Evolutionary conservation across 2,888 invertebrate genomes (phyloP).

Genomic region (Stegana nigrithorax): DNA sequence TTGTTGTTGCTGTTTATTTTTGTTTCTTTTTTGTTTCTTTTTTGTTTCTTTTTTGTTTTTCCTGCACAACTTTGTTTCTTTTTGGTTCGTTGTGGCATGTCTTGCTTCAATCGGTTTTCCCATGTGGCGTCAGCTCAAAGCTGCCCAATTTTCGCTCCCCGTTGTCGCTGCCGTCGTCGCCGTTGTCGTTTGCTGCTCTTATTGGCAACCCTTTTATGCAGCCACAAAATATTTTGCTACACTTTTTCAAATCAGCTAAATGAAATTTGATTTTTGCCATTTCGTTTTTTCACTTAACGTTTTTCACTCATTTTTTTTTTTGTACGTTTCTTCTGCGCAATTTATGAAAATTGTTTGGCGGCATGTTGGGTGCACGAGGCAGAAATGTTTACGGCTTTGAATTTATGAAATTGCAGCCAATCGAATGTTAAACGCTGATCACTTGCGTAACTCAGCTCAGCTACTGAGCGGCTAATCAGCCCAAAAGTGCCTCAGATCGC

Average conservation of each 20-base stretch:
- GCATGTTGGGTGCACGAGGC: too few relatives aligned
- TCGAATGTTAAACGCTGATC: too few relatives aligned
- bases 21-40: conserved; percentile 8
- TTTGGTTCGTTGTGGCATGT: too few relatives aligned
- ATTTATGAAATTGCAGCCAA: too few relatives aligned
- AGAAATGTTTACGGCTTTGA: too few relatives aligned
- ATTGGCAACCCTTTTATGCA: conserved; percentile 1
- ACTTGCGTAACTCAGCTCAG: too few relatives aligned
- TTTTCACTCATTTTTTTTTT: not conserved
- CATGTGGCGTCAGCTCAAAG: conserved; percentile 33
- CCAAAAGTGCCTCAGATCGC: too few relatives aligned
- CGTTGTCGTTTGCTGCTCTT: not conserved
- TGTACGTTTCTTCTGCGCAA: not conserved
- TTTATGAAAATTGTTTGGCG: conserved; percentile 13
- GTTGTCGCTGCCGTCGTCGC: not conserved
- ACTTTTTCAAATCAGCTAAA: conserved; percentile 14
- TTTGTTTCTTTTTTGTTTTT: conserved; percentile 23
- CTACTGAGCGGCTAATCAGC: too few relatives aligned
- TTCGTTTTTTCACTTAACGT: not conserved
- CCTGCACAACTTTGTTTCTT: conserved; percentile 4
- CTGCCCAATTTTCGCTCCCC: conserved; percentile 18
- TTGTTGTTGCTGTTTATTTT: conserved; percentile 28
- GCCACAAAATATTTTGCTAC: not conserved
- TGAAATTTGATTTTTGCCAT: conserved; percentile 15
- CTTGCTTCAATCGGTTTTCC: not conserved